Percentiles rank a stretch among this genome's conserved stretches.
phyloP scores from a whole-genome alignment of 2,113 vertebrate species.

The Callaeas wilsoni region DNA sequence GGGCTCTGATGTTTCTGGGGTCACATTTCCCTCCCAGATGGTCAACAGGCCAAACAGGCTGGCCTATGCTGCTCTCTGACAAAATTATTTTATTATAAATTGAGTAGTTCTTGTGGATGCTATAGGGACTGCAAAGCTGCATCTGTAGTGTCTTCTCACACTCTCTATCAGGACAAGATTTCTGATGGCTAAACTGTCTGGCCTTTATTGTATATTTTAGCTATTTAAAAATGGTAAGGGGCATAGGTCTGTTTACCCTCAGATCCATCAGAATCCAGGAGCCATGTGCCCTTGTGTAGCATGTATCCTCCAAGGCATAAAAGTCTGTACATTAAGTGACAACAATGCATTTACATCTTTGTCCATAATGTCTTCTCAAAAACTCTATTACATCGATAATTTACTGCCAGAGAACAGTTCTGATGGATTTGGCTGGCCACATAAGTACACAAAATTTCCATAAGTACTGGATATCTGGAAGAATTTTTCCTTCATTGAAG shows the following conservation, averaged over 20 bases:
- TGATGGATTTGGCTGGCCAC: not conserved
- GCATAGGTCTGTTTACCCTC: not conserved
- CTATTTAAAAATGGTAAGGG: not conserved
- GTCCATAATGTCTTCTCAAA: not conserved
- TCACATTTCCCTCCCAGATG: not conserved
- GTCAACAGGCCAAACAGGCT: not conserved
- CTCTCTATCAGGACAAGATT: not conserved
- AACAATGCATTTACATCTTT: not conserved
- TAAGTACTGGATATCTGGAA: not conserved
- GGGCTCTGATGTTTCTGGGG: accelerated
- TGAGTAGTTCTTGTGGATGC: not conserved
- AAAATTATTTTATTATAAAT: not conserved
- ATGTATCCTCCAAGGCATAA: not conserved
- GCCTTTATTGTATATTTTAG: not conserved
- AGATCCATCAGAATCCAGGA: not conserved
- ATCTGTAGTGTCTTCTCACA: not conserved
- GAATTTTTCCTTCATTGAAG: not conserved
- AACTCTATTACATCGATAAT: not conserved
- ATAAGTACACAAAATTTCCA: not conserved
- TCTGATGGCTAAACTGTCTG: not conserved
- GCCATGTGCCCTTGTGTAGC: not conserved
- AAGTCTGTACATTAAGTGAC: not conserved
- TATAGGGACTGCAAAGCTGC: not conserved
- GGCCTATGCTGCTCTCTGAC: not conserved
- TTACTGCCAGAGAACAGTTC: not conserved